Conservation (phyloP, 1,140 invertebrate species). For the Mylabris phalerata region DNA sequence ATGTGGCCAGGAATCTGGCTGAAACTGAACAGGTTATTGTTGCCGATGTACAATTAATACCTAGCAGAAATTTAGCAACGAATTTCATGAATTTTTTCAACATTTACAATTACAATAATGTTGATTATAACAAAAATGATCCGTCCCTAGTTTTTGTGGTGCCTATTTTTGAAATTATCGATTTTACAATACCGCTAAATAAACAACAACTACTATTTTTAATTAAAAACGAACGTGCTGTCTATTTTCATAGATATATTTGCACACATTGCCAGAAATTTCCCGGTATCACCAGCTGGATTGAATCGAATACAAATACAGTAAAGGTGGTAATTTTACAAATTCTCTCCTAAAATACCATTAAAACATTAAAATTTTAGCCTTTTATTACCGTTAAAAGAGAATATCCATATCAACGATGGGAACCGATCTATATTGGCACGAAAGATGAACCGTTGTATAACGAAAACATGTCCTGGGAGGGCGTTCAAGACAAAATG, state of each 20-base stretch:
- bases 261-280: constrained; percentile 74
- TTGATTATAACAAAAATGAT: constrained; percentile 17
- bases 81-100: constrained; percentile 43
- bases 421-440: constrained; percentile 80
- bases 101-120: too few relatives aligned
- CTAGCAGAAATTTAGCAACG: constrained; percentile 56
- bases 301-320: constrained; percentile 47
- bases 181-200: constrained; percentile 18
- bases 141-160: constrained; percentile 56
- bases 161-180: constrained; percentile 66
- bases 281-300: constrained; percentile 65
- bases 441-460: constrained; percentile 73
- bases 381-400: constrained; percentile 60
- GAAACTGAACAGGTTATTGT: constrained; percentile 62
- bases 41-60: constrained; percentile 69
- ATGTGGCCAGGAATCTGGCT: constrained; percentile 56
- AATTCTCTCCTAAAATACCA: too few relatives aligned
- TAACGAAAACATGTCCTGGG: constrained; percentile 73
- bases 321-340: constrained; percentile 8
- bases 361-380: constrained; percentile 37
- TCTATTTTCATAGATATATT: constrained; percentile 58
- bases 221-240: constrained; percentile 46
- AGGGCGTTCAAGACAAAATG: constrained; percentile 81
- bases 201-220: constrained; percentile 19
- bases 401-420: constrained; percentile 66